Evolutionary conservation across 2,888 invertebrate species (phyloP), one percentile per base, ranked within the genome.

Genomic region (Mystacides longicornis): DNA sequence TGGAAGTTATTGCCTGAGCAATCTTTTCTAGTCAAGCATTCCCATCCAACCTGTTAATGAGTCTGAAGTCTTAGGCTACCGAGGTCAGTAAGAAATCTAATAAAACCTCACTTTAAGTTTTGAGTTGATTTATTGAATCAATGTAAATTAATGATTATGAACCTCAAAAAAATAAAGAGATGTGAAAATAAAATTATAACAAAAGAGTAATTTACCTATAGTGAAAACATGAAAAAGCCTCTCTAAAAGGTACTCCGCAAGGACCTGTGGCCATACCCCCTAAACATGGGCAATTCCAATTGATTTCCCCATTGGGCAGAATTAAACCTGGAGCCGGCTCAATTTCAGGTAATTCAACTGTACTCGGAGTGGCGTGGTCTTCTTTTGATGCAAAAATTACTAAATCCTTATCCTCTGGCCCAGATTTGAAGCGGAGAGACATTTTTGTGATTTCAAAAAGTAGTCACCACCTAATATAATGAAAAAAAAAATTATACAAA

Each of bases 211-310:
- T 49, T 31, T 54, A 80, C 81, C 83, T 83, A 65, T 92, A 89
- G 69, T 96, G 95, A 70, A 96, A 96, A 72, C 97, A 97, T 23
- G 91, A 87, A 71, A 97, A 95, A 2, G 96, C 94, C 63, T 93
- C 89, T 43, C 96, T 79, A 73, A 97, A 97, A 70, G 93, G 88
- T 14, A 87, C 80, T 1, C 94, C 96, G 70, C 97, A 97, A 0
- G 97, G 96, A 0, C 97, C 96, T 0, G 93, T 92, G 3, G 95
- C 93, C 91, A 96, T 95, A n/a, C 94, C 94, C 14, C 96, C 96
- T 31, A 97, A 79, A 69, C 97, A 97, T 0, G 96, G 96, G 67
- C 97, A 97, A 68, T 89, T 89, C 96, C 96, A 97, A 74, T 97
- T 97, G 62, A 97, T 93, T 59, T 88, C 84, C 3, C 96, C 96